A percentile compares a stretch with the other conserved stretches of the same genome.
Evolutionary conservation across 2,113 vertebrate species (phyloP).

Genomic region (Nannospalax galili): DNA sequence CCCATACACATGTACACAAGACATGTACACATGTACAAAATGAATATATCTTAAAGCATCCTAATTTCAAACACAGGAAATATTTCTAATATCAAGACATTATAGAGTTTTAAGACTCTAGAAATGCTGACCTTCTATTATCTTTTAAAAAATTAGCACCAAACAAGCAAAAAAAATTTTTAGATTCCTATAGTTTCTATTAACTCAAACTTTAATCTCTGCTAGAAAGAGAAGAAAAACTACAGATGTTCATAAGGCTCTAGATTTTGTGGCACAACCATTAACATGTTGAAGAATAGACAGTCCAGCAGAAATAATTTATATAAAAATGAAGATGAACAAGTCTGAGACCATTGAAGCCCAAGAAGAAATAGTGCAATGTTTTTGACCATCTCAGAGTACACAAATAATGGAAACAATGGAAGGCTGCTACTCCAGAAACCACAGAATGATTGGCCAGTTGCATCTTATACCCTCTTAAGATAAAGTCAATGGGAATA

Average conservation of each 20-base stretch:
- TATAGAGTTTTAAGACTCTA: background rate
- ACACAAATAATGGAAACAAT: background rate
- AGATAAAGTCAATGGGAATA: background rate
- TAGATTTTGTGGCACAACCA: background rate
- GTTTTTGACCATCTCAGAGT: background rate
- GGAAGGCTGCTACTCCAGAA: background rate
- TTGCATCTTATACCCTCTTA: background rate
- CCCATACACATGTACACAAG: background rate
- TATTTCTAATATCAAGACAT: background rate
- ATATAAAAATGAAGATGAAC: background rate
- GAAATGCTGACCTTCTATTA: background rate
- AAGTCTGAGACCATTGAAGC: background rate
- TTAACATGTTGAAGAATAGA: background rate
- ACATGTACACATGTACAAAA: background rate
- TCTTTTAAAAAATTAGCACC: background rate
- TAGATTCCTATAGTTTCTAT: background rate
- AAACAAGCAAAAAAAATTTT: background rate
- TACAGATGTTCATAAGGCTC: background rate
- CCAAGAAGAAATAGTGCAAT: background rate
- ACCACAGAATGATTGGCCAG: background rate
- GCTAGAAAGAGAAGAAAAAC: background rate
- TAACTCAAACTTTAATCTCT: background rate
- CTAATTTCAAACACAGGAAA: background rate
- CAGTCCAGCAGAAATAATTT: background rate
- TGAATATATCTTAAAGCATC: background rate